These are phyloP conservation scores for Harpalus rufipes DNA, from an alignment of 2,888 invertebrate species.

Conservation along the genomic window DNA sequence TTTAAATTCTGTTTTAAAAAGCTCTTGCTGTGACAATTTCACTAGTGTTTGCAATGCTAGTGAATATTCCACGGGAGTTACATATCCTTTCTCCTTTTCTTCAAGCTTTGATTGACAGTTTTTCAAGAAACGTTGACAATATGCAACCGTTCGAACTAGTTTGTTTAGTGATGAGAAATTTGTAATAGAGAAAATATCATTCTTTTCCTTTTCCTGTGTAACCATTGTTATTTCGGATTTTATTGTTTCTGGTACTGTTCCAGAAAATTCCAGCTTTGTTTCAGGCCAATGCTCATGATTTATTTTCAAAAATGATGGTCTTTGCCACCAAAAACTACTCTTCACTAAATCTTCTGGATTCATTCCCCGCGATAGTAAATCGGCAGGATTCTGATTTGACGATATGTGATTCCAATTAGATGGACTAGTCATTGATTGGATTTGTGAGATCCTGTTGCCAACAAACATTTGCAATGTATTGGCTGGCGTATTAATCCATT, in stretches of 20 bases:
- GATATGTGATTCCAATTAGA: constrained; percentile 70
- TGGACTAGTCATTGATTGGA: constrained; percentile 68
- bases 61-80: too few relatives aligned
- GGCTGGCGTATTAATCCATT: too few relatives aligned
- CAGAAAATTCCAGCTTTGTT: constrained; percentile 6
- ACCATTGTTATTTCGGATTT: not conserved
- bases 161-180: not conserved
- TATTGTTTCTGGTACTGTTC: not conserved
- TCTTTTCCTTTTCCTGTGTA: not conserved
- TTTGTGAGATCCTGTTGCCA: constrained; percentile 71
- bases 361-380: constrained; percentile 70
- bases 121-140: not conserved
- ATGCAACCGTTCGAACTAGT: not conserved
- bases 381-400: constrained; percentile 70
- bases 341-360: not conserved
- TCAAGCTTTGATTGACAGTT: not conserved
- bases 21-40: too few relatives aligned
- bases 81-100: too few relatives aligned
- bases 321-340: not conserved
- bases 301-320: not conserved
- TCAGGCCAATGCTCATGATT: not conserved
- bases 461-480: constrained; percentile 35
- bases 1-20: too few relatives aligned
- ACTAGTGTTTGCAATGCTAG: too few relatives aligned
- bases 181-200: constrained; percentile 1